A percentile compares a stretch with the other conserved stretches of the same genome.
phyloP scores from a whole-genome alignment of 2,888 invertebrate species.

The Lithophane semibrunnea region DNA sequence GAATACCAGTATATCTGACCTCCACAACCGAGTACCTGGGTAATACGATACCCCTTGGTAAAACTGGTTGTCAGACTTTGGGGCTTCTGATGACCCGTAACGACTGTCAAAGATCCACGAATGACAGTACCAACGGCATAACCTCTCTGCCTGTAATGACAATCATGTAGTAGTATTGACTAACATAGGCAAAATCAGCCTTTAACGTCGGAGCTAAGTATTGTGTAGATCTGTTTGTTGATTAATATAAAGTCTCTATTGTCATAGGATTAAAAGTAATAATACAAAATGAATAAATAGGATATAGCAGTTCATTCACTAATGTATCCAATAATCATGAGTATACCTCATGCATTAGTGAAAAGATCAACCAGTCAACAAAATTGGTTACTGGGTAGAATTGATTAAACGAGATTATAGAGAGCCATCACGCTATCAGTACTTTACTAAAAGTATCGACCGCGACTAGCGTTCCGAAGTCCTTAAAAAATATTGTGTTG shows the following conservation, averaged over 20 bases:
- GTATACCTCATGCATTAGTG: neutral
- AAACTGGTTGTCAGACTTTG: too few relatives aligned
- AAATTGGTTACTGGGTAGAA: neutral
- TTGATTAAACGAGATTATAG: too few relatives aligned
- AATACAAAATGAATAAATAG: neutral
- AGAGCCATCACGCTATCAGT: neutral
- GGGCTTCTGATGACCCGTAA: too few relatives aligned
- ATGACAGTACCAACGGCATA: too few relatives aligned
- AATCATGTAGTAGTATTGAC: too few relatives aligned
- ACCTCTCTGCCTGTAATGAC: too few relatives aligned
- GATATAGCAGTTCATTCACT: neutral
- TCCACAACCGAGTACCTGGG: too few relatives aligned
- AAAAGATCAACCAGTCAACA: neutral
- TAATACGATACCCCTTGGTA: too few relatives aligned
- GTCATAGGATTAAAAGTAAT: too few relatives aligned
- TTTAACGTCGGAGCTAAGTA: neutral
- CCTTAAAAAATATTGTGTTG: slow-evolving; percentile 2
- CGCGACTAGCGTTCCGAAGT: neutral
- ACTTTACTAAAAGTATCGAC: neutral
- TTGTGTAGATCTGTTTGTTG: neutral
- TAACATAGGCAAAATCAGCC: too few relatives aligned
- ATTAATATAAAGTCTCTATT: neutral
- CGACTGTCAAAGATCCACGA: too few relatives aligned
- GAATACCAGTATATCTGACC: too few relatives aligned
- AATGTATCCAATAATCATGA: neutral